These are phyloP conservation scores for Cassiopea xamachana DNA, from an alignment of 30 jellyfish, hydroid and myxozoan species.

Conservation along the genomic window DNA sequence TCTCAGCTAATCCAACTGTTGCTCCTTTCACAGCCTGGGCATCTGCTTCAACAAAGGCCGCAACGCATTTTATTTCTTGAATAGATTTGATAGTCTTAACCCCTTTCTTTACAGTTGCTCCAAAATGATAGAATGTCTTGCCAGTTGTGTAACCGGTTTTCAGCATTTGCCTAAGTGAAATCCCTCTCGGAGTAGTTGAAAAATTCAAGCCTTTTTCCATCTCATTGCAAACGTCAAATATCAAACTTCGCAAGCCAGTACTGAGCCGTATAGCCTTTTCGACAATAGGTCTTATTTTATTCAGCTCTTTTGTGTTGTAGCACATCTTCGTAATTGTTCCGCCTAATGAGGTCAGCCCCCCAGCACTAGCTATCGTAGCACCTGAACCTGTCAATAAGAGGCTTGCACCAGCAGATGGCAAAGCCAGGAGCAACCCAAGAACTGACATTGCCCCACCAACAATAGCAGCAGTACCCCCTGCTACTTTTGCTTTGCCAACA, in stretches of 20 bases:
- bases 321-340: constrained; percentile 34
- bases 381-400: constrained; percentile 41
- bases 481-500: constrained; percentile 21
- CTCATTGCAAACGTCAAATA: constrained; percentile 6
- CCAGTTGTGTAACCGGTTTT: neutral
- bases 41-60: constrained; percentile 36
- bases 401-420: constrained; percentile 34
- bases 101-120: constrained; percentile 3
- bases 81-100: constrained; percentile 11
- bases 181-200: constrained; percentile 1
- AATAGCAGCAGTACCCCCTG: constrained; percentile 37
- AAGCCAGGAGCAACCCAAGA: constrained; percentile 30
- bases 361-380: constrained; percentile 55
- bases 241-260: constrained; percentile 1
- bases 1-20: constrained; percentile 40
- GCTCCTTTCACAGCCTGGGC: constrained; percentile 12
- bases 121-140: neutral
- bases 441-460: constrained; percentile 29
- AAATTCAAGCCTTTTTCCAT: constrained; percentile 9
- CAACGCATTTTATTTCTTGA: constrained; percentile 32
- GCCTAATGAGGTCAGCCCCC: constrained; percentile 44
- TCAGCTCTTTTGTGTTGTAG: constrained; percentile 17
- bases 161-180: neutral
- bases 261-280: constrained; percentile 15
- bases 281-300: constrained; percentile 3